phyloP scores from a whole-genome alignment of 2,888 invertebrate genomes.

The Mesorhabditis spiculigera region DNA sequence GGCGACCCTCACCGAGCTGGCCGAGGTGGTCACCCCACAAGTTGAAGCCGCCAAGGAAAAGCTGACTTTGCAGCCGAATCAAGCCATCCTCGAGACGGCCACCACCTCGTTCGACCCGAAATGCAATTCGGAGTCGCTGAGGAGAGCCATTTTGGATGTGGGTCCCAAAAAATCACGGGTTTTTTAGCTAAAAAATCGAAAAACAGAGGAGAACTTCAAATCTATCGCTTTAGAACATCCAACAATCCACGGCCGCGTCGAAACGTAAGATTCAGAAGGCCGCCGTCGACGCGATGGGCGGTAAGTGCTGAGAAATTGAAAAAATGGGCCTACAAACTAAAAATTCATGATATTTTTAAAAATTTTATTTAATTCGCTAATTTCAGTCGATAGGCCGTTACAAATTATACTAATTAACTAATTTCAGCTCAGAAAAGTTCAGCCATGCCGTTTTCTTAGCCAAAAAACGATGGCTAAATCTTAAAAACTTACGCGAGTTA shows the following conservation, averaged over 20 bases:
- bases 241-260: slow-evolving; percentile 43
- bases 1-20: background rate
- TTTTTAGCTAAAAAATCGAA: background rate
- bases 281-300: slow-evolving; percentile 30
- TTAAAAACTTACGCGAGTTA: too few relatives aligned
- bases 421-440: background rate
- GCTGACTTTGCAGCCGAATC: background rate
- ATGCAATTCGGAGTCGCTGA: slow-evolving; percentile 41
- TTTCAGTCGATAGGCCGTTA: background rate
- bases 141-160: slow-evolving; percentile 36
- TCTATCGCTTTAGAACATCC: slow-evolving; percentile 43
- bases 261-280: slow-evolving; percentile 48
- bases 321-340: background rate
- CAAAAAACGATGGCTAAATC: too few relatives aligned
- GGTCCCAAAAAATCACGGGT: background rate
- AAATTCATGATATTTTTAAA: background rate
- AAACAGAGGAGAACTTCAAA: background rate
- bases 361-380: background rate
- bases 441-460: background rate
- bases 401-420: background rate
- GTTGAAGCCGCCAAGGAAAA: background rate
- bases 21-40: background rate
- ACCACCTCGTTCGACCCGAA: slow-evolving; percentile 38
- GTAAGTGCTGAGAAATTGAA: slow-evolving; percentile 11
- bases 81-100: background rate